phyloP scores from a whole-genome alignment of 2,888 invertebrate genomes.

The Drosophila acutilabella region DNA sequence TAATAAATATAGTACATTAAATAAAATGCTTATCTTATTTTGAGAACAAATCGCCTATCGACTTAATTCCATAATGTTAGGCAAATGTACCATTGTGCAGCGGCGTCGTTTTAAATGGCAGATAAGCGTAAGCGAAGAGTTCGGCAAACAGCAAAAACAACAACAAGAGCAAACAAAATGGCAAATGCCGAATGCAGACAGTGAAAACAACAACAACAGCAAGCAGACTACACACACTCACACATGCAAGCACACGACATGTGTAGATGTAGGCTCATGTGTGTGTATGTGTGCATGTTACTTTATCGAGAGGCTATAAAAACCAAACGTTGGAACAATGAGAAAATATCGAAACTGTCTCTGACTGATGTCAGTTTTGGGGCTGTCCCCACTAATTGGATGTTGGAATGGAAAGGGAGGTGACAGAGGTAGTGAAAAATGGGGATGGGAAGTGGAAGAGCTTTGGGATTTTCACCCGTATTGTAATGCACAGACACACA shows the following conservation, averaged over 20 bases:
- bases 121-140: constrained; percentile 62
- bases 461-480: constrained; percentile 14
- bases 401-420: constrained; percentile 21
- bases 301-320: constrained; percentile 53
- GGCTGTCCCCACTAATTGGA: constrained; percentile 62
- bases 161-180: constrained; percentile 44
- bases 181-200: constrained; percentile 61
- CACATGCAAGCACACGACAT: neutral
- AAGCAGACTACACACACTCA: constrained; percentile 12
- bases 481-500: constrained; percentile 30
- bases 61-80: too few species aligned
- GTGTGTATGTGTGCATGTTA: constrained; percentile 8
- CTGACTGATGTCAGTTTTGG: constrained; percentile 61
- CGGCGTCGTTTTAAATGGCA: constrained; percentile 48
- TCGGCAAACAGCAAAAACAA: constrained; percentile 27
- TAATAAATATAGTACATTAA: too few species aligned
- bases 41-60: too few species aligned
- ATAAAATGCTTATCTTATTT: too few species aligned
- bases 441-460: neutral
- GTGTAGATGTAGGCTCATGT: neutral
- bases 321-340: constrained; percentile 60
- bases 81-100: neutral
- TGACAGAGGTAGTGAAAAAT: neutral
- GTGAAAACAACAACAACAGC: constrained; percentile 26
- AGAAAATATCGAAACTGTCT: constrained; percentile 55